Evolutionary conservation across 2,797 vertebrate genomes (phyloP).

Genomic region (Aphelocoma californica): DNA sequence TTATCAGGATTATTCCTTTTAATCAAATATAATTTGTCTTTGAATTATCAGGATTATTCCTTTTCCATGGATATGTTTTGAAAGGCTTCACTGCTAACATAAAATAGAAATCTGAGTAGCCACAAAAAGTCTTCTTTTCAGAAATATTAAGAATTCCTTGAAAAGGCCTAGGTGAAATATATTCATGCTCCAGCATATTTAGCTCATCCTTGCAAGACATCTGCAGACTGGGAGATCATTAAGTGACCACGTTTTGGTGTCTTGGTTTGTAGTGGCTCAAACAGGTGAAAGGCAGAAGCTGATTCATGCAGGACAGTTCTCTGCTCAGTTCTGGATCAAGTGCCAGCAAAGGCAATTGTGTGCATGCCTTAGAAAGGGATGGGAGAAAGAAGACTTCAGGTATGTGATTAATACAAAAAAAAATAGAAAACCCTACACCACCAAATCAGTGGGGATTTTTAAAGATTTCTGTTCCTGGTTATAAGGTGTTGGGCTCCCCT

Average conservation of each 20-base stretch:
- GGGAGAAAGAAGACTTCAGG: background rate
- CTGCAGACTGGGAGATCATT: background rate
- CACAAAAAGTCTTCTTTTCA: background rate
- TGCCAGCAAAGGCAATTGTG: background rate
- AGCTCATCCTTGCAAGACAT: background rate
- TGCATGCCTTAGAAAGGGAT: background rate
- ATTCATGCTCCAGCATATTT: background rate
- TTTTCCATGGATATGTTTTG: background rate
- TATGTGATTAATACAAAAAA: background rate
- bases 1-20: background rate
- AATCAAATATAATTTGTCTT: background rate
- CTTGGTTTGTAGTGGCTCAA: background rate
- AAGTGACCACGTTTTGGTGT: background rate
- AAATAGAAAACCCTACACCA: background rate
- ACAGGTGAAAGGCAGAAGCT: background rate
- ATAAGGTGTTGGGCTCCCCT: rapidly evolving
- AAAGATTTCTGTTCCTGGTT: background rate
- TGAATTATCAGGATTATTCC: background rate
- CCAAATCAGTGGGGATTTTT: background rate
- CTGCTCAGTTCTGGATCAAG: background rate
- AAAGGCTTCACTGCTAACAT: background rate
- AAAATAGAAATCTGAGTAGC: background rate
- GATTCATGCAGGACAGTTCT: rapidly evolving
- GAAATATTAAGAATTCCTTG: background rate
- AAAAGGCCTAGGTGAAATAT: background rate